Evolutionary conservation across 2,113 vertebrate species (phyloP), one percentile per base, ranked within the genome.

Genomic region (Eulemur macaco): DNA sequence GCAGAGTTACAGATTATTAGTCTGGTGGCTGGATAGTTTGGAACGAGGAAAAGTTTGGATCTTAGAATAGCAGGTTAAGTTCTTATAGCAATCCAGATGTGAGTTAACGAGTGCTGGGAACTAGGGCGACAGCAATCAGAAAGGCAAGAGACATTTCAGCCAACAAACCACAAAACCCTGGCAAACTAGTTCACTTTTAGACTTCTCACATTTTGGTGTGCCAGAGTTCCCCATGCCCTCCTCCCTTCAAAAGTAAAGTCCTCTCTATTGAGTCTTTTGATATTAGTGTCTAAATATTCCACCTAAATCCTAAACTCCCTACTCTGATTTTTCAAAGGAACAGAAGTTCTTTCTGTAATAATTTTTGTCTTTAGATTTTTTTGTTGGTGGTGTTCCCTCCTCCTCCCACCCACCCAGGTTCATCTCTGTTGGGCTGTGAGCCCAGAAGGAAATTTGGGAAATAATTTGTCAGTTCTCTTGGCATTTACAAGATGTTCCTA

Each of bases 371-470:
- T 86, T 29, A 56, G 86, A 50, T 12, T 64, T 58, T 34, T 74
- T 74, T 71, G 3, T 37, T 80, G 31, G 25, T 68, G 27, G 37
- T 85, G 1, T 34, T 45, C 54, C 21, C 39, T 14, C 17, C 23
- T 21, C 39, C 37, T 3, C 5, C 45, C 81, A 56, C 54, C 9
- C 47, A 39, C 54, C 9, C 47, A 39, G 54, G 58, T 11, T 42
- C 39, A 31, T 96, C 68, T 94, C 63, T 68, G 11, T 60, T 92
- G 89, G 97, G 58, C 92, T n/a, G 7, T 81, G 39, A 91, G 63
- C 80, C 92, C 71, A 93, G 87, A 89, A 94, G 96, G 92, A 95
- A 96, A 94, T 64, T 82, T 81, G 54, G 87, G 88, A 80, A 96
- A 94, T 71, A 78, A 60, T 94, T 85, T 92, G 34, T 94, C 73